phyloP scores from a whole-genome alignment of 2,113 vertebrate species.

The Cricetomys ansorgei region DNA sequence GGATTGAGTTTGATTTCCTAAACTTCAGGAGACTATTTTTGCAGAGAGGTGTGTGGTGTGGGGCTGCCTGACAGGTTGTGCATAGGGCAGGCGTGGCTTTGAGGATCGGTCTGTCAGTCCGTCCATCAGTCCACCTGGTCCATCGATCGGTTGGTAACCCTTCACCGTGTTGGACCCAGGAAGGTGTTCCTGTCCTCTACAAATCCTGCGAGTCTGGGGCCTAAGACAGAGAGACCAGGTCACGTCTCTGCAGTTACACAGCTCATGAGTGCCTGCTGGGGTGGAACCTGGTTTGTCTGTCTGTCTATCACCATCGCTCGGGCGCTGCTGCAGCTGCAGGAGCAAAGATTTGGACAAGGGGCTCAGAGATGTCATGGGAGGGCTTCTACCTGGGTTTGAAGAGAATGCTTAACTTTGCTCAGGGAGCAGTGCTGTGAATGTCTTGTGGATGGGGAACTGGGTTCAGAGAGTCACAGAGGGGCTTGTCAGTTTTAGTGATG shows the following conservation, averaged over 20 bases:
- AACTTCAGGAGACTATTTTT: not conserved
- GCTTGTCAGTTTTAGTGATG: fast-evolving
- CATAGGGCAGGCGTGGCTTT: not conserved
- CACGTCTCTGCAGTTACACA: slow-evolving; percentile 80
- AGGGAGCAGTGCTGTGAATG: fast-evolving
- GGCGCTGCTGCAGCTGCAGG: slow-evolving; percentile 50
- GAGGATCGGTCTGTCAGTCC: not conserved
- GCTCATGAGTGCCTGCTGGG: slow-evolving; percentile 78
- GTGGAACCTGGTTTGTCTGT: slow-evolving; percentile 80
- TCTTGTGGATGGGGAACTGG: fast-evolving
- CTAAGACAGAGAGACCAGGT: slow-evolving; percentile 78
- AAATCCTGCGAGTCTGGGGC: slow-evolving; percentile 29
- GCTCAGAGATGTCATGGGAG: not conserved
- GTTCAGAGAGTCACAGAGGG: not conserved
- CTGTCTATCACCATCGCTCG: slow-evolving; percentile 66
- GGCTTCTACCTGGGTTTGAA: not conserved
- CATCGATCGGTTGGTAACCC: not conserved
- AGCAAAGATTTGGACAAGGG: not conserved
- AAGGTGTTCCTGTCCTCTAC: slow-evolving; percentile 8
- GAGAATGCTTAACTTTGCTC: not conserved
- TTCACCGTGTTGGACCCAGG: slow-evolving; percentile 32
- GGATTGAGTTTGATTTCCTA: not conserved
- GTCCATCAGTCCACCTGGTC: not conserved
- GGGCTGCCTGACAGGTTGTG: fast-evolving
- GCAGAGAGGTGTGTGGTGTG: fast-evolving